These are phyloP conservation scores for Frankliniella fusca DNA, from an alignment of 2,888 invertebrate species.

Conservation along the genomic window DNA sequence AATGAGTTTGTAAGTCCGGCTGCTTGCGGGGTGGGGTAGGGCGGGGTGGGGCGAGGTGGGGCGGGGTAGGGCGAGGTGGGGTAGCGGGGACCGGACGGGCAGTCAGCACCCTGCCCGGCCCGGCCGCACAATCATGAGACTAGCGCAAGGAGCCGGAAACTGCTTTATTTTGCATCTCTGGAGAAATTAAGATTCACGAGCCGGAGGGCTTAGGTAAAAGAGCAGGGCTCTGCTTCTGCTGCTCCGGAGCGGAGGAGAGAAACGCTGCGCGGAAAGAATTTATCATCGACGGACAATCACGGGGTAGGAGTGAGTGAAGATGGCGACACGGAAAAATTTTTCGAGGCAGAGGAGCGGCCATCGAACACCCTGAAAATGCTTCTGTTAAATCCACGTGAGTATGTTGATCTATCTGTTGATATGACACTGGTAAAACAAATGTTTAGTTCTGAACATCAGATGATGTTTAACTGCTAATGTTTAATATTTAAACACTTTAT, in stretches of 20 bases:
- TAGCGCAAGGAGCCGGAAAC: neutral
- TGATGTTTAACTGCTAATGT: too few species aligned
- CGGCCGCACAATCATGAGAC: neutral
- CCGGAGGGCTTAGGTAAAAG: neutral
- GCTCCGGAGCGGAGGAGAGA: neutral
- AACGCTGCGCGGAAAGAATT: neutral
- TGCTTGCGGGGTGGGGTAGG: too few species aligned
- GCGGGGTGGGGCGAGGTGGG: too few species aligned
- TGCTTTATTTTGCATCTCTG: conserved; percentile 25
- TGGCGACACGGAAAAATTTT: neutral
- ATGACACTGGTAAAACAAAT: too few species aligned
- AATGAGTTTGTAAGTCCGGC: too few species aligned
- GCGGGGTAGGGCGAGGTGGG: too few species aligned
- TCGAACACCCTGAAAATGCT: neutral
- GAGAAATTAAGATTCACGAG: conserved; percentile 23
- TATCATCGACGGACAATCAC: conserved; percentile 2
- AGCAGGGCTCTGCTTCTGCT: neutral
- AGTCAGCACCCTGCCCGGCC: neutral
- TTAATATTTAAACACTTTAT: too few species aligned
- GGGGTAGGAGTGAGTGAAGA: neutral
- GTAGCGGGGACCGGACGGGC: too few species aligned
- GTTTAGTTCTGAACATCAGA: too few species aligned
- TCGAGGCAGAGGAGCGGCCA: neutral
- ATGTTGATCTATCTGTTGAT: neutral
- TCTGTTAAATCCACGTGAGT: too few species aligned